A percentile compares a stretch with the other conserved stretches of the same genome.
These are phyloP conservation scores for Drosophila bocqueti DNA, from an alignment of 1,140 invertebrate species.

Conservation along the genomic window DNA sequence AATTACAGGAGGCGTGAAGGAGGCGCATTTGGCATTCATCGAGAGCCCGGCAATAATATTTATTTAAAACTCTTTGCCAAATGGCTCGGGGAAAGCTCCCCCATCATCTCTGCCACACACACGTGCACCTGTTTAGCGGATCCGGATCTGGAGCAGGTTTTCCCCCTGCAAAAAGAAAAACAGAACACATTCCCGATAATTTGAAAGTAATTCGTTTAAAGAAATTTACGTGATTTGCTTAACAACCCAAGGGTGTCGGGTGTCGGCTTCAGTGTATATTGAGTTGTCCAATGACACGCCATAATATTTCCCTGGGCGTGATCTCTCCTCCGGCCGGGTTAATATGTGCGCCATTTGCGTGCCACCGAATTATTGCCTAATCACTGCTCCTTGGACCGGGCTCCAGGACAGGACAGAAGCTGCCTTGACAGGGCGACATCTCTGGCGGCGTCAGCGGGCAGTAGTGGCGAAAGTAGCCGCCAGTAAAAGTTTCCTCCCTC, in stretches of 20 bases:
- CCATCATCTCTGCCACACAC: neutral
- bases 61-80: constrained; percentile 66
- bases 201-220: constrained; percentile 77
- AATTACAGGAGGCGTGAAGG: constrained; percentile 55
- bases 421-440: constrained; percentile 3
- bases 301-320: constrained; percentile 53
- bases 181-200: constrained; percentile 57
- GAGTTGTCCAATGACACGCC: constrained; percentile 77
- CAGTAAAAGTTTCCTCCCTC: constrained; percentile 72
- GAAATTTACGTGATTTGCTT: constrained; percentile 79
- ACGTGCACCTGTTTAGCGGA: constrained; percentile 22
- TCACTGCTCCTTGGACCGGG: constrained; percentile 57
- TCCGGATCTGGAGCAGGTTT: neutral
- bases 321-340: constrained; percentile 33
- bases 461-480: constrained; percentile 67
- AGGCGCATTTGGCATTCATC: constrained; percentile 37
- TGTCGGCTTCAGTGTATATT: constrained; percentile 30
- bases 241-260: constrained; percentile 54
- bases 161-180: too few relatives aligned
- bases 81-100: constrained; percentile 5
- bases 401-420: neutral
- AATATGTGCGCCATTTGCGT: constrained; percentile 44
- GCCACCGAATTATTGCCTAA: constrained; percentile 74
- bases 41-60: constrained; percentile 63
- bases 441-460: neutral